Conservation (phyloP, 1,140 invertebrate species). For the Aphidius ervi region DNA sequence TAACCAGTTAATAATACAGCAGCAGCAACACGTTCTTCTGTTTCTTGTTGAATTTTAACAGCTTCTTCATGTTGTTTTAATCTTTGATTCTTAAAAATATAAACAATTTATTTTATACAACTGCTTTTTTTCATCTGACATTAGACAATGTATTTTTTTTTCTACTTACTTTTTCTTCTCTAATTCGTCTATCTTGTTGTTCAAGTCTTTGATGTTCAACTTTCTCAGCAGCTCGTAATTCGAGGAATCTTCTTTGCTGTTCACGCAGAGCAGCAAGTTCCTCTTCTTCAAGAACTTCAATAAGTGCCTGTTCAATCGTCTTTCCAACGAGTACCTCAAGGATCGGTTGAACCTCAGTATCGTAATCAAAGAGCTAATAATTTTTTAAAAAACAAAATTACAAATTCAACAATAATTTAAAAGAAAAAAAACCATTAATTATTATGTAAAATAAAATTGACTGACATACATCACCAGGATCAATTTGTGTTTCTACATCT, state of each 20-base stretch:
- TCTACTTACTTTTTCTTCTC: slow-evolving; percentile 56
- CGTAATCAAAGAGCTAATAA: slow-evolving; percentile 78
- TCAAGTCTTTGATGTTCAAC: slow-evolving; percentile 72
- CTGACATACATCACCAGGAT: slow-evolving; percentile 73
- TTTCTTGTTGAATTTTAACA: slow-evolving; percentile 60
- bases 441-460: neutral
- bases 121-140: too few relatives aligned
- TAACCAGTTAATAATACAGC: slow-evolving; percentile 78
- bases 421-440: neutral
- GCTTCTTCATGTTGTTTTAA: slow-evolving; percentile 58
- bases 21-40: slow-evolving; percentile 75
- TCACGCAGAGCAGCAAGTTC: slow-evolving; percentile 68
- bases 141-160: neutral
- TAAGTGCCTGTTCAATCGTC: slow-evolving; percentile 79
- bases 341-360: slow-evolving; percentile 81
- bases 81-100: slow-evolving; percentile 49
- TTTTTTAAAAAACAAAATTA: too few relatives aligned
- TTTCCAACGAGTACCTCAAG: slow-evolving; percentile 83
- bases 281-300: slow-evolving; percentile 78
- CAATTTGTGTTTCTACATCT: slow-evolving; percentile 80
- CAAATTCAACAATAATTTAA: neutral
- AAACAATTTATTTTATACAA: too few relatives aligned
- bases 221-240: slow-evolving; percentile 73
- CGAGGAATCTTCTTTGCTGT: slow-evolving; percentile 73
- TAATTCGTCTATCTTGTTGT: slow-evolving; percentile 65